Evolutionary conservation across 2,888 invertebrate genomes (phyloP).

Genomic region (Acrobasis consociella): DNA sequence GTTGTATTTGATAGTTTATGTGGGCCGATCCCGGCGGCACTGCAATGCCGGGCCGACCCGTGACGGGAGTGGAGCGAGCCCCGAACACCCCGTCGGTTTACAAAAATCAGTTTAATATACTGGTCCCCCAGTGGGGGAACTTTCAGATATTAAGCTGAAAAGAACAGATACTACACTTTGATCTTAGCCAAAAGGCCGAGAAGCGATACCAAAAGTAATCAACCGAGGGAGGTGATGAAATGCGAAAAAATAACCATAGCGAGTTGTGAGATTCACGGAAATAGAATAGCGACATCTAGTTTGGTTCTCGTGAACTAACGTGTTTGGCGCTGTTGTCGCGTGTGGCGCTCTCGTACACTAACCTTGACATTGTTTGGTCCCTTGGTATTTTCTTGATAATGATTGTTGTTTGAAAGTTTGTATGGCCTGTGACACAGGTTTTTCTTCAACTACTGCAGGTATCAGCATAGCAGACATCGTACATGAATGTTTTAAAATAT

Average conservation of each 20-base stretch:
- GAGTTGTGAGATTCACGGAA: neutral
- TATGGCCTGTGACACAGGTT: no score
- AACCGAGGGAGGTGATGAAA: neutral
- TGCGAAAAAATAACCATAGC: neutral
- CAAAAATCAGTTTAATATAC: constrained; percentile 17
- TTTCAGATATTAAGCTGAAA: constrained; percentile 17
- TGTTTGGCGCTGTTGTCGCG: neutral
- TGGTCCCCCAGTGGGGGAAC: constrained; percentile 13
- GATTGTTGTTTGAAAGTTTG: no score
- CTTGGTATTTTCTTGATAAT: neutral
- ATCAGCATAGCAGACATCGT: no score
- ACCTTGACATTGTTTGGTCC: neutral
- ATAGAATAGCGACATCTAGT: constrained; percentile 4
- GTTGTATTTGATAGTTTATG: neutral
- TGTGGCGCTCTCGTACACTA: neutral
- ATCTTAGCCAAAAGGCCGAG: constrained; percentile 17
- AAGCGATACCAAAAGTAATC: neutral
- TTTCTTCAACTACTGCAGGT: no score
- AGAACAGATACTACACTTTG: constrained; percentile 17
- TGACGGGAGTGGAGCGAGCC: constrained; percentile 17
- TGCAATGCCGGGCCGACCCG: constrained; percentile 16
- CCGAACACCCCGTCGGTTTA: constrained; percentile 12
- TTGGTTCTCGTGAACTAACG: neutral
- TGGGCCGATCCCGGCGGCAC: constrained; percentile 10
- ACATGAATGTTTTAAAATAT: no score